Conservation (phyloP, 2,113 vertebrate genomes). For the Actenoides lindsayi region DNA sequence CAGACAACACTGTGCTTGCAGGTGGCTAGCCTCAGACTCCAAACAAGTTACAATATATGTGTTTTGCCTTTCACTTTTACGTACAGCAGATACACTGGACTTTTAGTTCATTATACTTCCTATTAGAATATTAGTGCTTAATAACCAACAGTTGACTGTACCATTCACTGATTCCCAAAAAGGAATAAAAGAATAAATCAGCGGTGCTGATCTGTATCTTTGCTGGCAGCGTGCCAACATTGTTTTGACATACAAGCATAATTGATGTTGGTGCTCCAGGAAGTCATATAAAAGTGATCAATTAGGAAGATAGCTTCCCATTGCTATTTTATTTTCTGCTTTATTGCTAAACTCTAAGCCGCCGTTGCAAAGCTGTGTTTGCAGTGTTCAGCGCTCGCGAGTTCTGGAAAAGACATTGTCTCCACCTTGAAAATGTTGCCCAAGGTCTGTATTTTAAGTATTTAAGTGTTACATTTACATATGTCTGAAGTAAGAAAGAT, state of each 20-base stretch:
- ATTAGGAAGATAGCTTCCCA: slow-evolving; percentile 35
- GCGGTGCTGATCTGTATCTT: not conserved
- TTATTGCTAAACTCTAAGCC: not conserved
- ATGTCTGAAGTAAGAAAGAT: not conserved
- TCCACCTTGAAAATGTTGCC: not conserved
- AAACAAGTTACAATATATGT: not conserved
- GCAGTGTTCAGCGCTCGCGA: not conserved
- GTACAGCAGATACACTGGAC: not conserved
- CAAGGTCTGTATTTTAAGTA: not conserved
- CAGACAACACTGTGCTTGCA: not conserved
- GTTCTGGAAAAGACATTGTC: not conserved
- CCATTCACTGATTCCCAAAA: not conserved
- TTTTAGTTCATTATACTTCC: not conserved
- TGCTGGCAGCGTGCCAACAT: not conserved
- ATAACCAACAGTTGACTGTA: not conserved
- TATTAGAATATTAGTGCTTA: not conserved
- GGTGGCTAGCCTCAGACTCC: not conserved
- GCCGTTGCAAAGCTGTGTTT: not conserved
- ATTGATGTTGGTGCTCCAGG: slow-evolving; percentile 45
- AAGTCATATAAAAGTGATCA: slow-evolving; percentile 60
- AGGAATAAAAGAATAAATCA: not conserved
- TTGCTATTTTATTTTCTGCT: slow-evolving; percentile 1
- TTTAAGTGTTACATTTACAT: not conserved
- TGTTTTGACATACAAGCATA: slow-evolving; percentile 28
- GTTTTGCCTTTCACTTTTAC: not conserved